Evolutionary conservation across 2,113 vertebrate species (phyloP).

Genomic region (Rafetus swinhoei): DNA sequence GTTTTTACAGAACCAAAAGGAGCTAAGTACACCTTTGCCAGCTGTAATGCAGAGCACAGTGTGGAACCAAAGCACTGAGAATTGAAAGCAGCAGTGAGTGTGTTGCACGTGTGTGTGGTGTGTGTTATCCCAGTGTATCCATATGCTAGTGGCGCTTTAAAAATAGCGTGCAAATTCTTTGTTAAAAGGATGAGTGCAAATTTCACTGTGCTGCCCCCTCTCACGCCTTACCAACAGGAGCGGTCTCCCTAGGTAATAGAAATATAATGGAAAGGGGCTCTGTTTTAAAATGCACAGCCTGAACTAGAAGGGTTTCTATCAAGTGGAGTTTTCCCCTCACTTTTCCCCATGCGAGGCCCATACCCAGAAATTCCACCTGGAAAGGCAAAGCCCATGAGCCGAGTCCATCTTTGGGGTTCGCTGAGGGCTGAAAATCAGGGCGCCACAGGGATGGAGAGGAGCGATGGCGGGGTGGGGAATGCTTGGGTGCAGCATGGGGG

Average conservation of each 20-base stretch:
- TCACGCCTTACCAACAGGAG: background rate
- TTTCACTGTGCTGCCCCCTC: background rate
- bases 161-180: background rate
- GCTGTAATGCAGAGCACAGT: background rate
- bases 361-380: background rate
- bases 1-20: background rate
- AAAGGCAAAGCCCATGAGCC: background rate
- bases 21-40: background rate
- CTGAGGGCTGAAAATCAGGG: background rate
- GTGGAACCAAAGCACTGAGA: background rate
- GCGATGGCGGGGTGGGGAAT: background rate
- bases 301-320: background rate
- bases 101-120: background rate
- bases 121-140: background rate
- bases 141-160: background rate
- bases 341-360: background rate
- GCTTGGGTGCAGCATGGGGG: background rate
- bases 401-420: background rate
- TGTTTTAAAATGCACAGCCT: background rate
- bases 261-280: background rate
- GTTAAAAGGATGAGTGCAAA: background rate
- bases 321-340: background rate
- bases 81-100: background rate
- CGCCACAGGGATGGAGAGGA: no score
- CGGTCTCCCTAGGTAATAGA: no score